phyloP scores from a whole-genome alignment of 2,888 invertebrate genomes.

The Nomada lathburiana region DNA sequence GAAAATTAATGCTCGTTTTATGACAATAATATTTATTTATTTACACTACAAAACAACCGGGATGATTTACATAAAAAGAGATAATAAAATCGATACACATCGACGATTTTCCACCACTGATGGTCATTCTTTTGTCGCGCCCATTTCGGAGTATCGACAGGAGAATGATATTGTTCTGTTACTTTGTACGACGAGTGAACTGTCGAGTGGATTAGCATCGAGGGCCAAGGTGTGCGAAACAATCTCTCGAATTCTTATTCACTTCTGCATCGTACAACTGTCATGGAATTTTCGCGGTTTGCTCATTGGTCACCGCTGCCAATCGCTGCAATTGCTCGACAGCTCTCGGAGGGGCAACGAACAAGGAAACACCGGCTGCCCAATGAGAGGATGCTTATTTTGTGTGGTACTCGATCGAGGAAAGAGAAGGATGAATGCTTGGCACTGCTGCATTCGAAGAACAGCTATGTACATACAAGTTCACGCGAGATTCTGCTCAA shows the following conservation, averaged over 20 bases:
- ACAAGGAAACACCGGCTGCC: constrained; percentile 19
- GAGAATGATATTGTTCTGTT: constrained; percentile 17
- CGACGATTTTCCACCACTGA: neutral
- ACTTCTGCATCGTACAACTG: constrained; percentile 6
- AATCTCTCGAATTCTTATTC: neutral
- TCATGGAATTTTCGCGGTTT: neutral
- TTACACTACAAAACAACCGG: constrained; percentile 83
- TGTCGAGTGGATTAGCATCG: constrained; percentile 5
- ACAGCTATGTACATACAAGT: constrained; percentile 81
- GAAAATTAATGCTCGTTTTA: constrained; percentile 53
- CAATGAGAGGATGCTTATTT: constrained; percentile 21
- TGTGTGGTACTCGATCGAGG: constrained; percentile 4
- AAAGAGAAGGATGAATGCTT: constrained; percentile 66
- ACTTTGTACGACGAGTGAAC: constrained; percentile 31
- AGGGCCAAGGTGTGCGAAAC: neutral
- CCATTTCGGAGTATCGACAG: constrained; percentile 12
- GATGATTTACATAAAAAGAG: constrained; percentile 73
- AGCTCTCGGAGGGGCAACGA: constrained; percentile 10
- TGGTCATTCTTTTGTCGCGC: constrained; percentile 38
- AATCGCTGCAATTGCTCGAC: constrained; percentile 1
- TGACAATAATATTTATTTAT: constrained; percentile 83
- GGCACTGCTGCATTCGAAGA: constrained; percentile 70
- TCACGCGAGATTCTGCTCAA: constrained; percentile 55
- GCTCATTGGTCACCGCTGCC: constrained; percentile 24
- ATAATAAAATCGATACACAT: constrained; percentile 48